A percentile compares a stretch with the other conserved stretches of the same genome.
Evolutionary conservation across 2,888 invertebrate genomes (phyloP).

Genomic region (Microplitis deprimator): DNA sequence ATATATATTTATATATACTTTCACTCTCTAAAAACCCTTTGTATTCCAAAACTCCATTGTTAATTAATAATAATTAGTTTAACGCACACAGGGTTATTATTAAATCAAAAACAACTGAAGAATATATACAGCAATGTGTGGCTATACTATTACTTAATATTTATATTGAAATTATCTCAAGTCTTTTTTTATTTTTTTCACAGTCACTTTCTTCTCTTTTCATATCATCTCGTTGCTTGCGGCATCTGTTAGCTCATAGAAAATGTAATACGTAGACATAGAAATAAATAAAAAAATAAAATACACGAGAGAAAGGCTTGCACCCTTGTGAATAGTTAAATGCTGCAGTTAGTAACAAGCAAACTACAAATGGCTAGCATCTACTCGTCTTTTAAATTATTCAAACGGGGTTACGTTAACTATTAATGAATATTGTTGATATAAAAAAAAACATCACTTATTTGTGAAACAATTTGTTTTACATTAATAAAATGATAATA

Average conservation of each 20-base stretch:
- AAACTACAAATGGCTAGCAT: slow-evolving; percentile 68
- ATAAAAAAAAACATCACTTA: too few relatives aligned
- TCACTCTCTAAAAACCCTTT: slow-evolving; percentile 42
- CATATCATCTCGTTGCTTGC: not conserved
- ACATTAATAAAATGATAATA: too few relatives aligned
- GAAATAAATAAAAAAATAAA: not conserved
- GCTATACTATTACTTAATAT: not conserved
- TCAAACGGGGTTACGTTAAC: slow-evolving; percentile 66
- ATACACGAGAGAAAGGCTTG: slow-evolving; percentile 23
- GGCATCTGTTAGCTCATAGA: not conserved
- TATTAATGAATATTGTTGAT: slow-evolving; percentile 49
- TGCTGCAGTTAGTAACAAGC: slow-evolving; percentile 64
- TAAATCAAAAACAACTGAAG: slow-evolving; percentile 53
- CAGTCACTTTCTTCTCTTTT: not conserved
- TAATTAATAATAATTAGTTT: slow-evolving; percentile 59
- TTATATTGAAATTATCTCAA: not conserved
- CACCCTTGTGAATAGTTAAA: slow-evolving; percentile 74
- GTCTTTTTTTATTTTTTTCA: not conserved
- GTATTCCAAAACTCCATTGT: slow-evolving; percentile 4
- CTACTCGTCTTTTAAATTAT: slow-evolving; percentile 62
- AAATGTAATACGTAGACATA: slow-evolving; percentile 14
- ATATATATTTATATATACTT: slow-evolving; percentile 21
- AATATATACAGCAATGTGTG: slow-evolving; percentile 1
- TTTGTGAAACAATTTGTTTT: too few relatives aligned
- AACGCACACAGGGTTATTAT: slow-evolving; percentile 52